Conservation (phyloP, 2,888 invertebrate genomes). For the Polydrusus tereticollis region DNA sequence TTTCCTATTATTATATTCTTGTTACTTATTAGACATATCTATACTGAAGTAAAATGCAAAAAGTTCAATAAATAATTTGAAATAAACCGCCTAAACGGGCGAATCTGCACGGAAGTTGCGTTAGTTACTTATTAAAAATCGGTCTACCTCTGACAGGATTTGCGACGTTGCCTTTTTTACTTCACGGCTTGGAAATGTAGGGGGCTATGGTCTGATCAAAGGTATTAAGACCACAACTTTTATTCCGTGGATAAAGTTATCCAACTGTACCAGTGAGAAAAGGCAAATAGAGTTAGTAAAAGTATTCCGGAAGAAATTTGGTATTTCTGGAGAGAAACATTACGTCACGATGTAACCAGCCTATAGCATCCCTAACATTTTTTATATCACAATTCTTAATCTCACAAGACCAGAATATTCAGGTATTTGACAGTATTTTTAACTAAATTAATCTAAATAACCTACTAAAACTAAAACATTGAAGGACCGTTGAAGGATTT, state of each 20-base stretch:
- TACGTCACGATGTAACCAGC: neutral
- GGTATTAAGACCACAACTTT: neutral
- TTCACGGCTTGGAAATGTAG: no score
- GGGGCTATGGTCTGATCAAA: neutral
- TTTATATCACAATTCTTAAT: conserved; percentile 6
- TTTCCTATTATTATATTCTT: no score
- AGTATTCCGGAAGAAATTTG: neutral
- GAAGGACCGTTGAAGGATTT: neutral
- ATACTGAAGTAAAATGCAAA: no score
- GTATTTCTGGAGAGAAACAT: neutral
- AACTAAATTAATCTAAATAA: conserved; percentile 8
- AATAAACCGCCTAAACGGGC: no score
- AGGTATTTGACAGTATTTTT: conserved; percentile 1
- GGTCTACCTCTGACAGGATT: no score
- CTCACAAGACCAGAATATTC: neutral
- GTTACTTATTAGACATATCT: no score
- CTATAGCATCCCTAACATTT: neutral
- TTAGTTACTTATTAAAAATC: no score
- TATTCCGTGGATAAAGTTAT: neutral
- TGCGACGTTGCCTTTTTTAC: no score
- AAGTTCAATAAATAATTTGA: no score
- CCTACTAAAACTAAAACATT: neutral
- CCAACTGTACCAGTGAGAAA: neutral
- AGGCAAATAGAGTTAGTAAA: neutral
- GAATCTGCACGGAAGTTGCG: no score